Conservation (phyloP, 2,888 invertebrate genomes). For the Trachelus iudaicus region DNA sequence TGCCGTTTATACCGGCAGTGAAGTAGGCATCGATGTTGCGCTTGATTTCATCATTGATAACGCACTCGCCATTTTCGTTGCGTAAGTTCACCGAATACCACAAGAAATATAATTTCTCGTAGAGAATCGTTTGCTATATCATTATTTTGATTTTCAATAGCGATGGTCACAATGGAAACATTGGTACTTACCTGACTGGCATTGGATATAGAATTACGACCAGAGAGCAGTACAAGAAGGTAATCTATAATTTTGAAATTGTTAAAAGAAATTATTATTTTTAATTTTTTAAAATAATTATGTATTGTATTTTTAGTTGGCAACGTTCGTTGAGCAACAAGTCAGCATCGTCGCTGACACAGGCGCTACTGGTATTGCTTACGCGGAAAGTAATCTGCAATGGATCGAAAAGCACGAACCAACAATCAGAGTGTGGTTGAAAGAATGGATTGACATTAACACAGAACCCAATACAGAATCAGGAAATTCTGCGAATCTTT, state of each 20-base stretch:
- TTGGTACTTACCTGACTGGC: constrained; percentile 15
- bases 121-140: not conserved
- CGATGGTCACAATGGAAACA: not conserved
- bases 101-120: not conserved
- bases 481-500: no score
- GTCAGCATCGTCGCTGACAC: no score
- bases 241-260: not conserved
- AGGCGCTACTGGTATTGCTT: no score
- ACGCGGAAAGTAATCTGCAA: no score
- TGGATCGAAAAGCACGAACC: no score
- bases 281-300: not conserved
- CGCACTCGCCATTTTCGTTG: constrained; percentile 21
- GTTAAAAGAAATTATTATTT: not conserved
- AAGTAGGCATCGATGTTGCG: constrained; percentile 36
- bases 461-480: no score
- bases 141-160: not conserved
- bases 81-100: constrained; percentile 16
- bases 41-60: constrained; percentile 44
- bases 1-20: constrained; percentile 33
- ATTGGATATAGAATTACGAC: constrained; percentile 25
- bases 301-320: not conserved
- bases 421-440: no score
- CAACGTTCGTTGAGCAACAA: no score
- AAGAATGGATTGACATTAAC: no score
- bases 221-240: constrained; percentile 20